Evolutionary conservation across 2,113 vertebrate species (phyloP).

Genomic region (Poecilia latipinna): DNA sequence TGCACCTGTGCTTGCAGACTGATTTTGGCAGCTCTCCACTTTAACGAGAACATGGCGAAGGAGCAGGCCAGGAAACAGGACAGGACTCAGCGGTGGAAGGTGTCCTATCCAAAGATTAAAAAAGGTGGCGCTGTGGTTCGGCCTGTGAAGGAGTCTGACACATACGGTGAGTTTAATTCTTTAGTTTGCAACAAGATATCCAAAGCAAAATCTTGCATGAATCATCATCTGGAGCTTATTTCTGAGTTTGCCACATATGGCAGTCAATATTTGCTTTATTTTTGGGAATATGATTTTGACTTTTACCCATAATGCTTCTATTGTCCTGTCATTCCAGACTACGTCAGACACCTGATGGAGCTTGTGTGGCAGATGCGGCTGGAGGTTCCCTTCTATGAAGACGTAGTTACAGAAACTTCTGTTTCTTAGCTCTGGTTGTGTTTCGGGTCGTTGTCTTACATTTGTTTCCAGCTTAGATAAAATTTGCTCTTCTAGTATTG

Average conservation of each 20-base stretch:
- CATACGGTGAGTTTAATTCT: too few species aligned
- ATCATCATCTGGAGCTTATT: too few species aligned
- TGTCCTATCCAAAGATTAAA: background rate
- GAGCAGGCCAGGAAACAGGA: background rate
- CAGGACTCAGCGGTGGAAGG: background rate
- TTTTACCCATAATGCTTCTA: background rate
- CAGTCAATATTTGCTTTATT: too few species aligned
- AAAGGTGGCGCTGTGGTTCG: background rate
- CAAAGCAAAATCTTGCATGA: too few species aligned
- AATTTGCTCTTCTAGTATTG: too few species aligned
- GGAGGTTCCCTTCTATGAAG: background rate
- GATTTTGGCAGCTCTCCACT: background rate
- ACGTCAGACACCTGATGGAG: background rate
- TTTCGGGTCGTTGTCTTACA: too few species aligned
- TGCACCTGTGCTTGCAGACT: background rate
- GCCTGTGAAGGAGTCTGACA: too few species aligned
- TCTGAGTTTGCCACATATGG: too few species aligned
- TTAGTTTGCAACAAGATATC: too few species aligned
- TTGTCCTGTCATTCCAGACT: background rate
- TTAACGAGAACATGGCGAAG: background rate
- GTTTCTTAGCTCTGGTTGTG: background rate
- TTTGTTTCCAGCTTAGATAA: too few species aligned
- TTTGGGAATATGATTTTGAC: too few species aligned
- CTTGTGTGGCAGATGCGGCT: background rate
- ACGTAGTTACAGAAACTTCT: background rate